Conservation (phyloP, 1,140 invertebrate species). For the Drepana arcuata region DNA sequence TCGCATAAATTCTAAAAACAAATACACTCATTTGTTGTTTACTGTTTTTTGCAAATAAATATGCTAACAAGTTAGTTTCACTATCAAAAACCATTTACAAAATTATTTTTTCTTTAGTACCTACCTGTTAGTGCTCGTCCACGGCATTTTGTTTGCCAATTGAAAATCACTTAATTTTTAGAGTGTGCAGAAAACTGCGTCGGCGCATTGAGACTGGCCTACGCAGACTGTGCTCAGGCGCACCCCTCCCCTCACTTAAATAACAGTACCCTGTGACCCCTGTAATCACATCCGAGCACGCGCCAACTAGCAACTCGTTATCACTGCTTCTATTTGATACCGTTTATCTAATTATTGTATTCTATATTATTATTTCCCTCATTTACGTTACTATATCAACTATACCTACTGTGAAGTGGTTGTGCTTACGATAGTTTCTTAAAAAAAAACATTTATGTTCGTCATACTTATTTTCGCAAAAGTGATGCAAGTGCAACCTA, state of each 20-base stretch:
- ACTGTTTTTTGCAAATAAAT: too few species aligned
- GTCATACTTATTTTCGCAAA: too few species aligned
- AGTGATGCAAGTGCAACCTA: too few species aligned
- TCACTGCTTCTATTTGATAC: too few species aligned
- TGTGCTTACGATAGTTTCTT: too few species aligned
- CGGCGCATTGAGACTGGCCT: slow-evolving; percentile 34
- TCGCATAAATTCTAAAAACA: slow-evolving; percentile 58
- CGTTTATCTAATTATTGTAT: too few species aligned
- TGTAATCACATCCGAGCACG: slow-evolving; percentile 57
- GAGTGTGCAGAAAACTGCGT: slow-evolving; percentile 53
- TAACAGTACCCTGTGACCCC: slow-evolving; percentile 53
- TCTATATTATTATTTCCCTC: too few species aligned
- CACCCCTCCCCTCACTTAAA: slow-evolving; percentile 27
- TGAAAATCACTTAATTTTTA: slow-evolving; percentile 61
- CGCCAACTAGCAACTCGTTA: slow-evolving; percentile 15
- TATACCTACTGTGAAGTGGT: too few species aligned
- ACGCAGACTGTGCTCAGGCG: slow-evolving; percentile 27
- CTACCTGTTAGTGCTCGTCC: slow-evolving; percentile 66
- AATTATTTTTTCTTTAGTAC: too few species aligned
- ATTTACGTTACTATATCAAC: too few species aligned
- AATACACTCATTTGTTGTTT: neutral
- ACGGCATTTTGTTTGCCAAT: slow-evolving; percentile 45
- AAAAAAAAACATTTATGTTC: too few species aligned
- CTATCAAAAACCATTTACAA: slow-evolving; percentile 3
- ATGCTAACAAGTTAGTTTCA: slow-evolving; percentile 2